A percentile compares a stretch with the other conserved stretches of the same genome.
phyloP scores from a whole-genome alignment of 1,140 invertebrate species.

The Ostrea edulis region DNA sequence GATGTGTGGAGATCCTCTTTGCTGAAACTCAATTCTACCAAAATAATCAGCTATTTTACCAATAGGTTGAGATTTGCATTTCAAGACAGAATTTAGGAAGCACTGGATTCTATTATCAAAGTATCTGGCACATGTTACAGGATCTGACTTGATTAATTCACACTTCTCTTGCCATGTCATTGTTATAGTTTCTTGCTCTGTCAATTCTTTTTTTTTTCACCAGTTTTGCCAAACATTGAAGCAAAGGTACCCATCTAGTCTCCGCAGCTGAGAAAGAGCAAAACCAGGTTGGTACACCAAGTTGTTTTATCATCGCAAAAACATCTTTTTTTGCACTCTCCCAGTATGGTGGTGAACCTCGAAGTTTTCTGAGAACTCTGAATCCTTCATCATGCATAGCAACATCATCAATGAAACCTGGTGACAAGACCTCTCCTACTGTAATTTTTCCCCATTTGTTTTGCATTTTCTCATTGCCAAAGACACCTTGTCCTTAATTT shows the following conservation, averaged over 20 bases:
- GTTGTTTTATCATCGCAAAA: conserved; percentile 66
- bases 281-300: conserved; percentile 59
- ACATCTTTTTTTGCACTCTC: conserved; percentile 57
- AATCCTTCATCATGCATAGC: conserved; percentile 60
- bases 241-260: conserved; percentile 51
- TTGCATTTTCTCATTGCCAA: conserved; percentile 47
- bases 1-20: conserved; percentile 78
- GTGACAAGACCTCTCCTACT: not conserved
- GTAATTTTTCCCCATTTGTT: conserved; percentile 44
- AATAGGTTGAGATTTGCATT: conserved; percentile 44
- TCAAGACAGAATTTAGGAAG: conserved; percentile 29
- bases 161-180: conserved; percentile 39
- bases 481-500: conserved; percentile 45
- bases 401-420: conserved; percentile 43
- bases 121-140: conserved; percentile 46
- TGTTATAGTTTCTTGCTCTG: conserved; percentile 24
- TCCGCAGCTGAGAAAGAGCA: conserved; percentile 54
- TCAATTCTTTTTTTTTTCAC: not conserved
- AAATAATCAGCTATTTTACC: not conserved
- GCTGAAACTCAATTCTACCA: conserved; percentile 55
- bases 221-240: not conserved
- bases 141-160: conserved; percentile 43
- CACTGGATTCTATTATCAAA: conserved; percentile 17
- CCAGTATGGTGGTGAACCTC: conserved; percentile 59
- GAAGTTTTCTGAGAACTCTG: conserved; percentile 49